Percentiles rank a stretch among this genome's conserved stretches.
Conservation (phyloP, 2,113 vertebrate genomes). For the Notiomystis cincta region DNA sequence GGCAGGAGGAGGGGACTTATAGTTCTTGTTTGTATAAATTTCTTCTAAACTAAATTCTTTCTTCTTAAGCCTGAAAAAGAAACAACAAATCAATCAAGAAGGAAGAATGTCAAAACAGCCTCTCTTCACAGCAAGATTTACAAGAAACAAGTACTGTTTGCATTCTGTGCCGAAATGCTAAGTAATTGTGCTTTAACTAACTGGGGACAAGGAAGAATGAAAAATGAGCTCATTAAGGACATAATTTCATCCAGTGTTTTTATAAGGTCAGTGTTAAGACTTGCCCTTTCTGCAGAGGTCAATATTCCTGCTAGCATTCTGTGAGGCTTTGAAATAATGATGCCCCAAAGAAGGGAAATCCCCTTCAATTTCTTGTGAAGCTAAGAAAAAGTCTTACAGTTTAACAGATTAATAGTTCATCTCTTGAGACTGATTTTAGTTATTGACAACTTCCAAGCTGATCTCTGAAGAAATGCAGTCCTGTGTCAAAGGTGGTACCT, state of each 20-base stretch:
- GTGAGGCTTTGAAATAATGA: not conserved
- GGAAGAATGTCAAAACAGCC: not conserved
- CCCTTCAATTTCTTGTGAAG: not conserved
- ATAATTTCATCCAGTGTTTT: not conserved
- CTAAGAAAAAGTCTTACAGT: not conserved
- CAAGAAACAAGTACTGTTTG: not conserved
- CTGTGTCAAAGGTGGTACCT: not conserved
- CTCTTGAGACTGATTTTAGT: not conserved
- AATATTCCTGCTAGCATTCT: not conserved
- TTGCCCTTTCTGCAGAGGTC: not conserved
- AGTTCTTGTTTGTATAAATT: conserved; percentile 98
- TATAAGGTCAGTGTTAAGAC: not conserved
- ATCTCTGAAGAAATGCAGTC: not conserved
- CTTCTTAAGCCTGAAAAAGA: conserved; percentile 86
- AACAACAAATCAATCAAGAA: not conserved
- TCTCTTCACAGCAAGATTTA: not conserved
- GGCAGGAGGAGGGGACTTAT: conserved; percentile 85
- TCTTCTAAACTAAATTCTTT: conserved; percentile 98
- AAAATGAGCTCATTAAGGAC: not conserved
- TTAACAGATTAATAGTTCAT: not conserved
- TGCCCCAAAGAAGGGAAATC: not conserved
- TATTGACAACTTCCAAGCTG: not conserved
- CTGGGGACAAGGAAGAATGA: not conserved
- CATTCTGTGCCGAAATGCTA: not conserved
- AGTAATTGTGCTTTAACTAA: not conserved